Evolutionary conservation across 2,888 invertebrate species (phyloP).

Genomic region (Baronia brevicornis): DNA sequence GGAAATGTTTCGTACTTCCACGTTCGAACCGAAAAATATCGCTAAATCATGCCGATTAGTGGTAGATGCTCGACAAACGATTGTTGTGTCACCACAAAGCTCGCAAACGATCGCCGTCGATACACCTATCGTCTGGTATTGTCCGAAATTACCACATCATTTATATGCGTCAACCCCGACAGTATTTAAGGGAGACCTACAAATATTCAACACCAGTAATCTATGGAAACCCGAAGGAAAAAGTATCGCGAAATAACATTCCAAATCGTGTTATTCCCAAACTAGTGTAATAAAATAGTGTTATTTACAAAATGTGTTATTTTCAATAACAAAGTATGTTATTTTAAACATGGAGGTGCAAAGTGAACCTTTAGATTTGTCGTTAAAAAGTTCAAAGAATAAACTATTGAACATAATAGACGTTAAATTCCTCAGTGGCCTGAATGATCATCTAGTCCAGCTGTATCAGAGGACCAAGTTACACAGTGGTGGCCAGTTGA

Average conservation of each 20-base stretch:
- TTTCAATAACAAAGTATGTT: no score
- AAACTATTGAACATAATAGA: constrained; percentile 50
- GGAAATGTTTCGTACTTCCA: constrained; percentile 24
- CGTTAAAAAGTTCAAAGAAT: constrained; percentile 35
- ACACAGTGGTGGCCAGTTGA: constrained; percentile 27
- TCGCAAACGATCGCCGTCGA: constrained; percentile 38
- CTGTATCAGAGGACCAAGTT: constrained; percentile 53
- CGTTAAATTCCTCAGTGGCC: constrained; percentile 53
- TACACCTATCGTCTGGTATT: constrained; percentile 50
- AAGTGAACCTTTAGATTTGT: constrained; percentile 60
- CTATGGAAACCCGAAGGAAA: constrained; percentile 43
- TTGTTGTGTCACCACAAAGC: constrained; percentile 59
- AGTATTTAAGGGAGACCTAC: constrained; percentile 54
- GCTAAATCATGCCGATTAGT: constrained; percentile 73
- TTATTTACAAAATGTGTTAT: background rate
- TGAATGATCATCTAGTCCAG: constrained; percentile 57
- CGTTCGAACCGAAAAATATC: constrained; percentile 38
- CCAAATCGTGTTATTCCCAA: background rate
- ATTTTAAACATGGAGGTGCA: constrained; percentile 41
- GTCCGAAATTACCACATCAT: constrained; percentile 45
- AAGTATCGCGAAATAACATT: constrained; percentile 22
- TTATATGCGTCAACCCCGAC: constrained; percentile 44
- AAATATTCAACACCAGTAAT: constrained; percentile 47
- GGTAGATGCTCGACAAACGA: constrained; percentile 60
- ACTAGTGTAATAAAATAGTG: background rate